phyloP scores from a whole-genome alignment of 2,797 vertebrate species.

The Platalea minor region DNA sequence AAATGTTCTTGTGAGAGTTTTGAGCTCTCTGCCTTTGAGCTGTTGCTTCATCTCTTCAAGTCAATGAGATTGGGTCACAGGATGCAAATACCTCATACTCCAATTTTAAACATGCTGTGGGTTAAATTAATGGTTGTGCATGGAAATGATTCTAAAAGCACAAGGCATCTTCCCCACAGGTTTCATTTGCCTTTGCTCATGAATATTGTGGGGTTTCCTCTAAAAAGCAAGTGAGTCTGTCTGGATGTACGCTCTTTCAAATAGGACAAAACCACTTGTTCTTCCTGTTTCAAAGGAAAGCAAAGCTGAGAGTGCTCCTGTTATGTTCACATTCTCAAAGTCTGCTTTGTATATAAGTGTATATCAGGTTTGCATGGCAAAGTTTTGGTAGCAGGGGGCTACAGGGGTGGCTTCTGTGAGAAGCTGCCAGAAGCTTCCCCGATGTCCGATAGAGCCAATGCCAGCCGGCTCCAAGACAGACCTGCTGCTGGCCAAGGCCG shows the following conservation, averaged over 20 bases:
- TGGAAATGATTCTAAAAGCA: neutral
- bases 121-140: neutral
- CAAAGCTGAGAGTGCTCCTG: neutral
- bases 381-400: neutral
- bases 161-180: neutral
- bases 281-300: neutral
- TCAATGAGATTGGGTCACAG: neutral
- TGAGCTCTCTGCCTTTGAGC: neutral
- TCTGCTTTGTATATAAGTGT: neutral
- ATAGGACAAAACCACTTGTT: neutral
- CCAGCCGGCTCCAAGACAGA: neutral
- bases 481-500: fast-evolving
- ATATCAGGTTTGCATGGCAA: neutral
- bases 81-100: neutral
- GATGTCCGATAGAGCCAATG: neutral
- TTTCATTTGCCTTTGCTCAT: neutral
- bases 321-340: neutral
- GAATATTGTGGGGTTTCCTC: neutral
- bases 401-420: neutral
- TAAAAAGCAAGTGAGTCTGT: neutral
- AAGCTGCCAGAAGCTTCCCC: neutral
- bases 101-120: neutral
- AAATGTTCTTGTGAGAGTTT: neutral
- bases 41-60: neutral
- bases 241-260: neutral